A percentile compares a stretch with the other conserved stretches of the same genome.
phyloP scores from a whole-genome alignment of 2,888 invertebrate species.

The Copidosoma aretas region DNA sequence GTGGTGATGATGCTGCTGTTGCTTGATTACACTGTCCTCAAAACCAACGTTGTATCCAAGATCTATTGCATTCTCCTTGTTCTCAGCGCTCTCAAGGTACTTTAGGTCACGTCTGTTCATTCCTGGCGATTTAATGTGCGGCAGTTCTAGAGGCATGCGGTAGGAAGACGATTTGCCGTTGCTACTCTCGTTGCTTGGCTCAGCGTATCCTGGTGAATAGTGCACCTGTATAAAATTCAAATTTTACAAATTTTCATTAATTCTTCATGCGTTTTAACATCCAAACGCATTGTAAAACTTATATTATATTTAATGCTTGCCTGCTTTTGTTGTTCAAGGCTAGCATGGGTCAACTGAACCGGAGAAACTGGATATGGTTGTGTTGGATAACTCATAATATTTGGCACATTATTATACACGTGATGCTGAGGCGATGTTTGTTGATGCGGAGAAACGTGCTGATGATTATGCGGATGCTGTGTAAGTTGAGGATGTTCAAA shows the following conservation, averaged over 20 bases:
- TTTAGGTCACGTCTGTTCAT: conserved; percentile 59
- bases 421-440: conserved; percentile 41
- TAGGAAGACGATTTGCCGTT: conserved; percentile 49
- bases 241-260: too few species aligned
- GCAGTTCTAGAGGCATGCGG: conserved; percentile 57
- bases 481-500: conserved; percentile 44
- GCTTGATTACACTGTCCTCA: conserved; percentile 49
- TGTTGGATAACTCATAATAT: conserved; percentile 51
- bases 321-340: conserved; percentile 50
- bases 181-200: conserved; percentile 11
- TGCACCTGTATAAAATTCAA: conserved; percentile 21
- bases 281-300: not conserved
- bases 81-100: conserved; percentile 56
- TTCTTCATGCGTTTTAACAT: not conserved
- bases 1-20: conserved; percentile 34
- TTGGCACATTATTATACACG: conserved; percentile 41
- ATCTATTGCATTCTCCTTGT: conserved; percentile 57
- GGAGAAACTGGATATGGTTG: conserved; percentile 42
- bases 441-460: conserved; percentile 55
- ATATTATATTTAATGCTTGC: conserved; percentile 2
- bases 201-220: conserved; percentile 26
- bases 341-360: conserved; percentile 35
- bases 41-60: conserved; percentile 53
- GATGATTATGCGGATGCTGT: conserved; percentile 45
- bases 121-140: conserved; percentile 59